Base-by-base conservation (phyloP, 2,797 vertebrate genomes). In the Coregonus suidteri region DNA sequence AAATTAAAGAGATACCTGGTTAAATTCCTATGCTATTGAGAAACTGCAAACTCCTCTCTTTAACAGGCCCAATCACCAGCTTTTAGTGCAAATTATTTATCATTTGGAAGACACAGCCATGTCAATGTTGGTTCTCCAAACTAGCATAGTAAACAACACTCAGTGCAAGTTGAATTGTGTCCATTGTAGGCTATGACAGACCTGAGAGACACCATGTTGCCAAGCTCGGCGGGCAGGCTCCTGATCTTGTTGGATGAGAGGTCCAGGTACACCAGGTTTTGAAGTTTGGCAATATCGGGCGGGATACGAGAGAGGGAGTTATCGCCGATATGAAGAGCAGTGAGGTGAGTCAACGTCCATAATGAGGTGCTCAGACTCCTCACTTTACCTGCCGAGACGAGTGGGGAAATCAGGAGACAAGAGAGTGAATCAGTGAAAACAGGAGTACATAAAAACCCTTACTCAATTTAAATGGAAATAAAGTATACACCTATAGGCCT, bases 151-250 rank as follows among this genome's bases (percentile, higher is more conserved):
- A 54, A 16, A 18, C 14, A 53, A 53, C 53, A 54, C 4, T 47
- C 37, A 68, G 35, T 30, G 18, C 14, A 47, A 18, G 37, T 5
- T 70, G 35, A 35, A n/a, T 15, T 15, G 37, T 47, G 68, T 37
- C 14, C 25, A 20, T 18, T 75, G 41, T 47, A 64, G 30, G 1
- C 4, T n/a, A 59, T 2, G 59, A n/a, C 18, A 81, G 35, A 99
- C 98, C 98, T 99, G 98, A 99, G 98, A 96, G 97, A 97, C 90
- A 98, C 96, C 96, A 99, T 97, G 96, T 97, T 99, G 96, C 97
- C 98, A 90, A 99, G 97, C 94, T 99, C 98, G 89, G 97, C 93
- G 77, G 98, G 98, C 95, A 99, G 96, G 95, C 96, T 99, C 94
- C 97, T 97, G 77, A 99, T 98, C 95, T 99, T 98, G 90, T 99